Conservation (phyloP, 2,113 vertebrate species). For the Spheniscus mendiculus region DNA sequence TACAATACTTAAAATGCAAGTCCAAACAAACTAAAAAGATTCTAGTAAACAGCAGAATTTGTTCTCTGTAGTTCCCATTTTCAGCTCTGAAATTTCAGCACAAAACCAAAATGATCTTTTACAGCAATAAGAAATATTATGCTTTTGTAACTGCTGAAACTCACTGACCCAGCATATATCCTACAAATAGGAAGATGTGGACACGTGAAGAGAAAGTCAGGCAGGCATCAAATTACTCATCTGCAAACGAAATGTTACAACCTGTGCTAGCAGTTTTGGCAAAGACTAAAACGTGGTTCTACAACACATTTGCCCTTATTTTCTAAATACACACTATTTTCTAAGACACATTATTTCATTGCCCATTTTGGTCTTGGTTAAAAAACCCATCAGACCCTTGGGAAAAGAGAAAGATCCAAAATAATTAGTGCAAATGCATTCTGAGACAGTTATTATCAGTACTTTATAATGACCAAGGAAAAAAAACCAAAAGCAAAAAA, state of each 20-base stretch:
- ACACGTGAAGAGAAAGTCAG: not conserved
- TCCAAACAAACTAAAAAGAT: not conserved
- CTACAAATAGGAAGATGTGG: not conserved
- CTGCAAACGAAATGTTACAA: not conserved
- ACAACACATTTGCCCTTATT: not conserved
- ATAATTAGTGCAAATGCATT: not conserved
- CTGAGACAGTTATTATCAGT: not conserved
- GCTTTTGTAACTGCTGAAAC: not conserved
- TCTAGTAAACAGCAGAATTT: not conserved
- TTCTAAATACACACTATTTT: not conserved
- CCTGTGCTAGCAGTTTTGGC: not conserved
- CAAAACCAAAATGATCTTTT: not conserved
- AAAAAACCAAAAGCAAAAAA: not conserved
- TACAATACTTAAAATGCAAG: not conserved
- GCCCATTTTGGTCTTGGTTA: not conserved
- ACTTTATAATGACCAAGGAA: not conserved
- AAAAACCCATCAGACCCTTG: not conserved
- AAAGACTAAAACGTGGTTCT: not conserved
- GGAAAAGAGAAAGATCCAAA: not conserved
- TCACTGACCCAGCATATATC: not conserved
- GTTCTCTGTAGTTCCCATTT: not conserved
- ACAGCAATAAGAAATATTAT: not conserved
- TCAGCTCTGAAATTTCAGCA: not conserved
- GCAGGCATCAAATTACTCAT: not conserved
- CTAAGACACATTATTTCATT: not conserved